Percentiles rank a stretch among this genome's conserved stretches.
These are phyloP conservation scores for Hetaerina americana DNA, from an alignment of 1,140 invertebrate species.

Conservation along the genomic window DNA sequence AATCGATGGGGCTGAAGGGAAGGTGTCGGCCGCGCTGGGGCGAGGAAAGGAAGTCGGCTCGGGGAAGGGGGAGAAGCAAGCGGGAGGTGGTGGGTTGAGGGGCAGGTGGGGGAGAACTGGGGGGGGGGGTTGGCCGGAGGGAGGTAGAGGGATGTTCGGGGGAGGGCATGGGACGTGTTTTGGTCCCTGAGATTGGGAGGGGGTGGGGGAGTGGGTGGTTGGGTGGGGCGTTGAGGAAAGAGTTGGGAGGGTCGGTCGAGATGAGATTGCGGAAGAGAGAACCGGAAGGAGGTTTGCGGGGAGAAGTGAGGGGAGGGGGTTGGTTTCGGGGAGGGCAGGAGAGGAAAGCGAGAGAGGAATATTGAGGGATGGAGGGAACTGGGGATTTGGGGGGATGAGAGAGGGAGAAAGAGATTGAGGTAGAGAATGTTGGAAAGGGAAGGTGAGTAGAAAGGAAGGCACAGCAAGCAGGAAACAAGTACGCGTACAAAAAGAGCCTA, in stretches of 20 bases:
- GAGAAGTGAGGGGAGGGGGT: neutral
- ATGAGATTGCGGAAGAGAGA: too few species aligned
- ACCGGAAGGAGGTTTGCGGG: too few species aligned
- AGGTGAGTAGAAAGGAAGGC: neutral
- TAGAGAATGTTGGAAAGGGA: neutral
- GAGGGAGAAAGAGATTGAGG: neutral
- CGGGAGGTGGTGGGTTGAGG: too few species aligned
- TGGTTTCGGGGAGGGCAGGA: neutral
- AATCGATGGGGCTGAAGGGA: neutral
- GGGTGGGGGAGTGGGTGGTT: too few species aligned
- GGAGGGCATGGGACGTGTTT: too few species aligned
- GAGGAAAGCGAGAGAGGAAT: conserved; percentile 9
- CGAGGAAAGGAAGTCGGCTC: conserved; percentile 13
- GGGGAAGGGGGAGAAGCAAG: conserved; percentile 15
- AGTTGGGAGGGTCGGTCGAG: too few species aligned
- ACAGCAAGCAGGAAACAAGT: neutral
- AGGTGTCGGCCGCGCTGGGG: conserved; percentile 5
- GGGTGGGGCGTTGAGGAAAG: too few species aligned
- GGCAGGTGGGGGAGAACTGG: too few species aligned
- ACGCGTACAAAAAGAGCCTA: neutral
- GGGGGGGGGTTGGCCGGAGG: too few species aligned
- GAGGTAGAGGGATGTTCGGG: conserved; percentile 14
- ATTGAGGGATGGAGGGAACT: too few species aligned
- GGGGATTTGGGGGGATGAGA: conserved; percentile 3
- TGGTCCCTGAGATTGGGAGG: too few species aligned